Conservation (phyloP, 2,888 invertebrate species). For the Erebia epiphron region DNA sequence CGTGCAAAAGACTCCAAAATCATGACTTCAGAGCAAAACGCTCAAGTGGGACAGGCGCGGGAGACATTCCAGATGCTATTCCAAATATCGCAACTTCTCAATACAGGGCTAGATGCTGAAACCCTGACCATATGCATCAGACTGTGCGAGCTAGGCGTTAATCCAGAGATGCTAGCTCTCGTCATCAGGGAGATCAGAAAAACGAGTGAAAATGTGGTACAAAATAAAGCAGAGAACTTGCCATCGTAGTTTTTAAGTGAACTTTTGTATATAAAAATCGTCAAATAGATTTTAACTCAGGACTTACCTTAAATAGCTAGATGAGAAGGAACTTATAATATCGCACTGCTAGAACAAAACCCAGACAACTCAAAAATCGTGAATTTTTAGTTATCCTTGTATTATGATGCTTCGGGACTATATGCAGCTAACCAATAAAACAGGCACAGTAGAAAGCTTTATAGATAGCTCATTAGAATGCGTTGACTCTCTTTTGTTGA, state of each 20-base stretch:
- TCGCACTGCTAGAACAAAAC: no score
- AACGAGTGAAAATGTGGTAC: slow-evolving; percentile 76
- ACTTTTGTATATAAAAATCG: neutral
- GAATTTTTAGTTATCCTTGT: no score
- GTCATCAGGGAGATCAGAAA: slow-evolving; percentile 89
- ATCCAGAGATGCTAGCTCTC: slow-evolving; percentile 90
- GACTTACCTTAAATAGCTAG: no score
- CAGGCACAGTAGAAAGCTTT: no score
- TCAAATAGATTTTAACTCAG: neutral
- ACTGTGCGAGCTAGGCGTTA: slow-evolving; percentile 91
- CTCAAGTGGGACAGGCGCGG: slow-evolving; percentile 84
- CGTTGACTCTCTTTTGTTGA: no score
- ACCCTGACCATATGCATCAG: slow-evolving; percentile 89
- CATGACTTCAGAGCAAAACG: slow-evolving; percentile 78
- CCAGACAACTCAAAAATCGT: no score
- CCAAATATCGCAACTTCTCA: slow-evolving; percentile 90
- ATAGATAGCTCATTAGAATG: no score
- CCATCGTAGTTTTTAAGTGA: slow-evolving; percentile 22
- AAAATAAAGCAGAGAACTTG: slow-evolving; percentile 35
- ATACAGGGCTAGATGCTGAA: slow-evolving; percentile 90
- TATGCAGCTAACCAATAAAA: no score
- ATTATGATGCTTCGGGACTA: no score
- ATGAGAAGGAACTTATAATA: no score
- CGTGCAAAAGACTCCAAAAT: neutral
- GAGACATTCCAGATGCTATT: slow-evolving; percentile 88